Evolutionary conservation across 2,797 vertebrate genomes (phyloP).

Genomic region (Bucorvus abyssinicus): DNA sequence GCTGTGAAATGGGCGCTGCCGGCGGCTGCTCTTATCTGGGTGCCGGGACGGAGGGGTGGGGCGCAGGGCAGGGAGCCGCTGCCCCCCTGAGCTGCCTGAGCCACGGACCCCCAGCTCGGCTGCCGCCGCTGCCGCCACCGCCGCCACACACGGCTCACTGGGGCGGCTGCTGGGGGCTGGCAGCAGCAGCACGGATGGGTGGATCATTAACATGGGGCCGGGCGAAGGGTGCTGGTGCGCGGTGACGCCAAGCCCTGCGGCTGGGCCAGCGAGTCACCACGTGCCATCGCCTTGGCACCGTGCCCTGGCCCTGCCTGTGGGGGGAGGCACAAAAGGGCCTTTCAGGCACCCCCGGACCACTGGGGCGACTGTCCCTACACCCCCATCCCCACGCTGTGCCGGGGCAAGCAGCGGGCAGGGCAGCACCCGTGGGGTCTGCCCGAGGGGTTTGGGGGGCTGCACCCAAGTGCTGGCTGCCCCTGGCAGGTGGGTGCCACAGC

Average conservation of each 20-base stretch:
- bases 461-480: neutral
- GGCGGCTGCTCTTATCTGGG: neutral
- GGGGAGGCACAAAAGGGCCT: neutral
- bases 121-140: neutral
- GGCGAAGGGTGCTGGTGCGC: neutral
- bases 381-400: neutral
- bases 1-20: neutral
- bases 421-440: neutral
- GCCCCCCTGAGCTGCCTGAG: neutral
- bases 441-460: neutral
- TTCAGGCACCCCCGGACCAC: neutral
- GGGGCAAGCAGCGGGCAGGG: neutral
- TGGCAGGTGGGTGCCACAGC: neutral
- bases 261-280: fast-evolving
- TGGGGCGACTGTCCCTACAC: fast-evolving
- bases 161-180: neutral
- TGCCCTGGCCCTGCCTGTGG: neutral
- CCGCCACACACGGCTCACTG: fast-evolving
- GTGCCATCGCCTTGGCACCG: neutral
- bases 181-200: neutral
- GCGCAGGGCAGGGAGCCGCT: neutral
- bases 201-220: slow-evolving; percentile 7
- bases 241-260: fast-evolving
- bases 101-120: neutral
- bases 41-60: neutral